A percentile compares a stretch with the other conserved stretches of the same genome.
Conservation (phyloP, 2,113 vertebrate genomes). For the Xerus inauris region DNA sequence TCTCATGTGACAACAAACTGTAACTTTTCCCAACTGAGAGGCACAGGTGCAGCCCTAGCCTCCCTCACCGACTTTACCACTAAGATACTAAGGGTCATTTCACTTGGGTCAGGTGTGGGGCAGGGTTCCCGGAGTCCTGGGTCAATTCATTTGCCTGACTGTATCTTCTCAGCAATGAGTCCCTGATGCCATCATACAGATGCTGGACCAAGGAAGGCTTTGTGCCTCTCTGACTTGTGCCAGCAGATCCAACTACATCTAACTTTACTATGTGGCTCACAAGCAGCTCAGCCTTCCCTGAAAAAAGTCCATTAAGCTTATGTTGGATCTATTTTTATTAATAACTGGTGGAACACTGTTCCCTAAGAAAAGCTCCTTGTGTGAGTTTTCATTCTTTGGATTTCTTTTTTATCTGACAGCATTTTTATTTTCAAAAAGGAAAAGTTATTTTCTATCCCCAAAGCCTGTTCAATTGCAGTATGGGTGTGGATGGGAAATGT, state of each 20-base stretch:
- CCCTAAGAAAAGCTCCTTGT: background rate
- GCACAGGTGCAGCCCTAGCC: rapidly evolving
- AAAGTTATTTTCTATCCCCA: constrained; percentile 67
- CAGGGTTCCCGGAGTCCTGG: background rate
- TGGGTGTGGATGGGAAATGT: constrained; percentile 71
- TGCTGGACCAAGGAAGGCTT: rapidly evolving
- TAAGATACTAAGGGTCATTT: background rate
- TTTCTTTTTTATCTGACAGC: constrained; percentile 65
- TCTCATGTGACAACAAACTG: rapidly evolving
- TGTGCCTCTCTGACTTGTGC: background rate
- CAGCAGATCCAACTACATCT: rapidly evolving
- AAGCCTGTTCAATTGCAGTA: constrained; percentile 39
- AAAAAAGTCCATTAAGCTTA: background rate
- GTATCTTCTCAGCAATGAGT: rapidly evolving
- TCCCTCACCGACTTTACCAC: no score
- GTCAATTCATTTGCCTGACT: background rate
- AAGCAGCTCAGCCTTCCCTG: background rate
- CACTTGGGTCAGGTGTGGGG: rapidly evolving
- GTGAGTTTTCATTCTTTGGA: constrained; percentile 35
- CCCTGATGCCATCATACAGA: no score
- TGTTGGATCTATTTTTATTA: constrained; percentile 30
- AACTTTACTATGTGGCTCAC: background rate
- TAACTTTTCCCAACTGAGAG: background rate
- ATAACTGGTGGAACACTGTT: constrained; percentile 36
- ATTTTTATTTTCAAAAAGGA: constrained; percentile 66